Conservation (phyloP, 1,140 invertebrate species). For the Drosophila truncata region DNA sequence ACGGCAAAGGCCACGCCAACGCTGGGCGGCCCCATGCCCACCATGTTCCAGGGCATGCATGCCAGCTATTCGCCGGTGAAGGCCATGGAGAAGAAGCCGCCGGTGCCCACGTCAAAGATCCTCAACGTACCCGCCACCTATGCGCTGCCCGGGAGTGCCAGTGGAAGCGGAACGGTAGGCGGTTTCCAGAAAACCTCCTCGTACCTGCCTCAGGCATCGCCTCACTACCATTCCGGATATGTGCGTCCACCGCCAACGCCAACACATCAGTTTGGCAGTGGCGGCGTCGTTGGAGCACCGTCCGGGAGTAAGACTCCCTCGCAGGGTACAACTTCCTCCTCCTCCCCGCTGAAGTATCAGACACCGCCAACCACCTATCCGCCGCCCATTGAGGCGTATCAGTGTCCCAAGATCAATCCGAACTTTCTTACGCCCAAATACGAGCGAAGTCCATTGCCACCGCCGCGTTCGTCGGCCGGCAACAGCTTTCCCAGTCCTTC, state of each 20-base stretch:
- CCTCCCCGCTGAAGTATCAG: conserved; percentile 76
- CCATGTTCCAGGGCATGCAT: conserved; percentile 32
- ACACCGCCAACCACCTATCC: conserved; percentile 82
- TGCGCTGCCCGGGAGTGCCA: conserved; percentile 58
- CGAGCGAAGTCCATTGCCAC: conserved; percentile 61
- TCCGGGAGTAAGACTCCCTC: conserved; percentile 58
- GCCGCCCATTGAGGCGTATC: conserved; percentile 83
- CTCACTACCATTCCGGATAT: conserved; percentile 68
- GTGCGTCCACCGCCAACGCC: conserved; percentile 65
- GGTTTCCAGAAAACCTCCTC: conserved; percentile 67
- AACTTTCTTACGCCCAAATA: conserved; percentile 84
- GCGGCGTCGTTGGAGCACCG: conserved; percentile 33
- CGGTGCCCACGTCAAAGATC: conserved; percentile 80
- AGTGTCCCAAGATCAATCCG: conserved; percentile 83
- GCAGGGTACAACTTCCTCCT: conserved; percentile 52
- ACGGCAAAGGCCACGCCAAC: conserved; percentile 53
- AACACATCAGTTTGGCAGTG: conserved; percentile 53
- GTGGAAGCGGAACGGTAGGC: conserved; percentile 10
- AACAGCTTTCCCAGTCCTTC: conserved; percentile 56
- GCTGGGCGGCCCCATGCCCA: conserved; percentile 16
- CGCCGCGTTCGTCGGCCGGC: conserved; percentile 26
- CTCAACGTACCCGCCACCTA: conserved; percentile 82
- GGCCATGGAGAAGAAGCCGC: conserved; percentile 80
- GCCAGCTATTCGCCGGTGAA: conserved; percentile 64
- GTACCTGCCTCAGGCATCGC: conserved; percentile 78